phyloP scores from a whole-genome alignment of 2,797 vertebrate genomes.

The Takifugu ocellatus region DNA sequence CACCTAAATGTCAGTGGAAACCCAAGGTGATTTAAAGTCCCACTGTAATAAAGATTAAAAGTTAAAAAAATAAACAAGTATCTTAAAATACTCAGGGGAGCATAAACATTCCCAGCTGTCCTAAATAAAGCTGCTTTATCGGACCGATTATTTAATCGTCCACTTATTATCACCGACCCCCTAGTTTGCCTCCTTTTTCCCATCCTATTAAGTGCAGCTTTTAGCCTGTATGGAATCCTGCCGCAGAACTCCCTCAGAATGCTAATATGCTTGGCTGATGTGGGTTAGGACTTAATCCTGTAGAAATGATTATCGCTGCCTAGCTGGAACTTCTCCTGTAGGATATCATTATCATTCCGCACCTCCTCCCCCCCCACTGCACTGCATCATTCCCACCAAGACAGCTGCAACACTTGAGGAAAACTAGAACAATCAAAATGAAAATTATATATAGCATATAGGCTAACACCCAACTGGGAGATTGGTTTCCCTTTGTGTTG shows the following conservation, averaged over 20 bases:
- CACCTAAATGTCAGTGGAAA: slow-evolving; percentile 9
- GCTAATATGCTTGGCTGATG: slow-evolving; percentile 71
- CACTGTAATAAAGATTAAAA: no score
- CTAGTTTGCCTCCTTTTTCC: slow-evolving; percentile 34
- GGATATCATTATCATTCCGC: slow-evolving; percentile 69
- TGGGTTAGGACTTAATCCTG: slow-evolving; percentile 77
- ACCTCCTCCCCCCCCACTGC: slow-evolving; percentile 46
- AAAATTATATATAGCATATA: slow-evolving; percentile 31
- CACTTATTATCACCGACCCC: slow-evolving; percentile 35
- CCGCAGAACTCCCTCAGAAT: slow-evolving; percentile 64
- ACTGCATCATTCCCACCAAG: slow-evolving; percentile 43
- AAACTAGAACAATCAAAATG: slow-evolving; percentile 42
- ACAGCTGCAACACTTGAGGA: slow-evolving; percentile 31
- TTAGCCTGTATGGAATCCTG: slow-evolving; percentile 59
- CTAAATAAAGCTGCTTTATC: slow-evolving; percentile 16
- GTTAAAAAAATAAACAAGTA: no score
- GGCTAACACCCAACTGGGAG: slow-evolving; percentile 16
- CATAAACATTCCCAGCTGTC: slow-evolving; percentile 15
- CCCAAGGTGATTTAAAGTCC: slow-evolving; percentile 5
- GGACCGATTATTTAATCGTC: slow-evolving; percentile 44
- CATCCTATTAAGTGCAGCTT: slow-evolving; percentile 51
- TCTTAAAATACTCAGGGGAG: slow-evolving; percentile 13
- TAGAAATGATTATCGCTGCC: slow-evolving; percentile 74
- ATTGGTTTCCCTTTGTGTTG: slow-evolving; percentile 13
- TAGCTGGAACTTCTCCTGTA: slow-evolving; percentile 68